phyloP scores from a whole-genome alignment of 2,113 vertebrate species.

The Oriolus oriolus region DNA sequence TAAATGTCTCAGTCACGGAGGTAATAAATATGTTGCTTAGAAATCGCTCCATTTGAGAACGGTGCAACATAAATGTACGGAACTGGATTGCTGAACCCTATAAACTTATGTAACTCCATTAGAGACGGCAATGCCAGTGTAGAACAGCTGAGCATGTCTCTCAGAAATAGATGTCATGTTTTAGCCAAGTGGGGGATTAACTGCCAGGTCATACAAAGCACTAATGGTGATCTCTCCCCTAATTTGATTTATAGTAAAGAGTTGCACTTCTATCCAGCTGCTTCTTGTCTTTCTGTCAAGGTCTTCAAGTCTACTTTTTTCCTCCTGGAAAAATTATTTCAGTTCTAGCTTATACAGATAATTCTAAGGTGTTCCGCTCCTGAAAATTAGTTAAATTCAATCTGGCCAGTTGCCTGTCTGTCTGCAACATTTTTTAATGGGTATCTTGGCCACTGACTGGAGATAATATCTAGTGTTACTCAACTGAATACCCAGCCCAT shows the following conservation, averaged over 20 bases:
- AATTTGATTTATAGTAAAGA: neutral
- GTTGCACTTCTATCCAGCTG: neutral
- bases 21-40: neutral
- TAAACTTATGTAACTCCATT: neutral
- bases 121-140: neutral
- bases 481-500: neutral
- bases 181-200: neutral
- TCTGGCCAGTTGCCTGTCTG: neutral
- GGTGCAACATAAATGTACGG: rapidly evolving
- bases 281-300: neutral
- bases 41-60: neutral
- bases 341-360: neutral
- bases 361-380: neutral
- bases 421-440: neutral
- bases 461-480: neutral
- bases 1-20: neutral
- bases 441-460: neutral
- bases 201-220: neutral
- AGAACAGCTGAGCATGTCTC: neutral
- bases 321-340: neutral
- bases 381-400: neutral
- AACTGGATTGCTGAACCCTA: neutral
- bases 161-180: neutral
- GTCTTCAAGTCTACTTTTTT: neutral
- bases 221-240: neutral